These are phyloP conservation scores for Ammospiza caudacuta DNA, from an alignment of 2,113 vertebrate genomes.

Conservation along the genomic window DNA sequence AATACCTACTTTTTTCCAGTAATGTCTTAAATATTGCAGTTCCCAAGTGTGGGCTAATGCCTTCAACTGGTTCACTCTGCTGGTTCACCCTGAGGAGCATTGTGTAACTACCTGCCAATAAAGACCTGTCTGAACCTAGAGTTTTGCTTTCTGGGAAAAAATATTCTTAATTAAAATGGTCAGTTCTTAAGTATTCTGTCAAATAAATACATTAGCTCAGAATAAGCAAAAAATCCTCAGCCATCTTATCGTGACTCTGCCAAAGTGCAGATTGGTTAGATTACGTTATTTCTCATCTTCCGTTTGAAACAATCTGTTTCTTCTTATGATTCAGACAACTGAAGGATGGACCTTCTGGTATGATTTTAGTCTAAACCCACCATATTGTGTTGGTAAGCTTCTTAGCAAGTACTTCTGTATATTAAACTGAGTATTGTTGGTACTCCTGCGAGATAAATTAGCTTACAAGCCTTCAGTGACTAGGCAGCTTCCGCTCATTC, in stretches of 20 bases:
- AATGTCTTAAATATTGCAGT: background rate
- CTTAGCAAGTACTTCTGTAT: slow-evolving; percentile 9
- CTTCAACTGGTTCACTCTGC: background rate
- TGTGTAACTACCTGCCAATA: accelerated
- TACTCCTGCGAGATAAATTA: background rate
- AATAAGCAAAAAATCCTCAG: background rate
- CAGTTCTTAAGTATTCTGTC: background rate
- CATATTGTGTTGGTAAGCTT: slow-evolving; percentile 6
- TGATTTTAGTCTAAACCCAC: background rate
- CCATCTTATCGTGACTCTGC: background rate
- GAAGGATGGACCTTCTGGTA: background rate
- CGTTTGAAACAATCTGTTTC: slow-evolving; percentile 13
- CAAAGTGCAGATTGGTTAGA: background rate
- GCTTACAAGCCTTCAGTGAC: background rate
- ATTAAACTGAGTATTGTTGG: background rate
- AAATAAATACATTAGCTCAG: background rate
- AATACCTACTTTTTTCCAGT: background rate
- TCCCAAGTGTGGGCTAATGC: background rate
- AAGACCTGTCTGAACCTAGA: background rate
- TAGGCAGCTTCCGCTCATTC: background rate
- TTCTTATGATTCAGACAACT: slow-evolving; percentile 25
- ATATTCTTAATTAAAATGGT: background rate
- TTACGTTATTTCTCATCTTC: background rate
- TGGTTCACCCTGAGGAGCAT: background rate
- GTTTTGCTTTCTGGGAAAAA: background rate